These are phyloP conservation scores for Paramormyrops hopkinsi DNA, from an alignment of 2,797 vertebrate species.

Conservation along the genomic window DNA sequence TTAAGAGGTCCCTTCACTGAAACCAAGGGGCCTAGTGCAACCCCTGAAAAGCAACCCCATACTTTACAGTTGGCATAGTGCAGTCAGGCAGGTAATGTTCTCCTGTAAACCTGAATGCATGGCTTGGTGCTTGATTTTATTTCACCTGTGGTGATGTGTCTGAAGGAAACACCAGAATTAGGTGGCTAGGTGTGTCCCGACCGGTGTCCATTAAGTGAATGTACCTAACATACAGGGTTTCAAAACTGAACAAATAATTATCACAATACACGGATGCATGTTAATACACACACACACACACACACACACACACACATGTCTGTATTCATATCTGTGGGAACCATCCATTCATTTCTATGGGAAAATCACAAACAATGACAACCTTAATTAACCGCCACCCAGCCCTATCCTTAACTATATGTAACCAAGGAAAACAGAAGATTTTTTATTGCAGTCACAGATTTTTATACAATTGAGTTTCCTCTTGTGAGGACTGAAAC, in stretches of 20 bases:
- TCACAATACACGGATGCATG: background rate
- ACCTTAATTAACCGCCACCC: background rate
- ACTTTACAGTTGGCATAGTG: background rate
- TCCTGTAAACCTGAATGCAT: background rate
- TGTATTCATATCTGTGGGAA: background rate
- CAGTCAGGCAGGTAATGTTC: background rate
- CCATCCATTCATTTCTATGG: background rate
- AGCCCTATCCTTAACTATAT: background rate
- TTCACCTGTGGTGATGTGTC: background rate
- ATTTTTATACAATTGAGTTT: background rate
- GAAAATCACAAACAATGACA: background rate
- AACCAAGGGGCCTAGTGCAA: background rate
- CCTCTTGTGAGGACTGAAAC: background rate
- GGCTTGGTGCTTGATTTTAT: background rate
- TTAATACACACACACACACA: background rate
- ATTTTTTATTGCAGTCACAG: background rate
- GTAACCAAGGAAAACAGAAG: background rate
- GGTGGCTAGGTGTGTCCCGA: background rate
- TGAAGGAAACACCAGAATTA: background rate
- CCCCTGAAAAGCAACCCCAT: background rate
- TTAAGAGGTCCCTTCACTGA: background rate
- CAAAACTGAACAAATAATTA: background rate
- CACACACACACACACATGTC: background rate
- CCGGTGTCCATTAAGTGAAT: background rate
- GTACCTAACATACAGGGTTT: background rate